Evolutionary conservation across 2,797 vertebrate species (phyloP).

Genomic region (Xenopus petersii): DNA sequence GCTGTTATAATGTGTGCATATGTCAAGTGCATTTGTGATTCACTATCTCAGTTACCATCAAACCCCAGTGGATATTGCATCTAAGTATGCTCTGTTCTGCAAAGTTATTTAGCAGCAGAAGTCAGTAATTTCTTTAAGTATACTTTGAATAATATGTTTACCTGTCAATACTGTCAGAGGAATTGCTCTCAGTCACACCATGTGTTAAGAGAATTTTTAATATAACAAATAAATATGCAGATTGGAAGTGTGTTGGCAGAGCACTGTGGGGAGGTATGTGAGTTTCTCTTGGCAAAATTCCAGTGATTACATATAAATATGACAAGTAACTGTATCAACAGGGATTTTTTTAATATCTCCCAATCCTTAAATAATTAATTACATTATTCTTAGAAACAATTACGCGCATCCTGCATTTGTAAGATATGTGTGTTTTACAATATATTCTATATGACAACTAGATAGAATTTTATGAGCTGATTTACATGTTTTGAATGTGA

Average conservation of each 20-base stretch:
- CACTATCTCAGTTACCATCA: constrained; percentile 7
- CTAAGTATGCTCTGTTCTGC: constrained; percentile 16
- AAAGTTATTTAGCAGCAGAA: constrained; percentile 41
- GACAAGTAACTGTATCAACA: constrained; percentile 44
- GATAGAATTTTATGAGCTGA: neutral
- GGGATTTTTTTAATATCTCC: constrained; percentile 47
- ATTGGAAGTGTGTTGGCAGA: constrained; percentile 18
- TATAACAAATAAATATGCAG: constrained; percentile 43
- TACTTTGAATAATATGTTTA: constrained; percentile 46
- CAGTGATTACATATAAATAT: constrained; percentile 47
- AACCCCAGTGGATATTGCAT: constrained; percentile 29
- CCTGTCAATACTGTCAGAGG: constrained; percentile 48
- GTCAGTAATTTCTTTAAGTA: constrained; percentile 44
- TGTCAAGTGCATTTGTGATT: constrained; percentile 24
- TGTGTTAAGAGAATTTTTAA: constrained; percentile 32
- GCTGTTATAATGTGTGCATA: neutral
- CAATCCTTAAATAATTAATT: constrained; percentile 46
- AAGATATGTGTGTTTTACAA: constrained; percentile 20
- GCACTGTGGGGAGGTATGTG: constrained; percentile 31
- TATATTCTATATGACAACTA: constrained; percentile 18
- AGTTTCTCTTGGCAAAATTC: constrained; percentile 41
- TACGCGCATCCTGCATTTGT: constrained; percentile 35
- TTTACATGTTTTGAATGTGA: constrained; percentile 1
- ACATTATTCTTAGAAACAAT: constrained; percentile 40
- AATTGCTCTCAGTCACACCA: constrained; percentile 36